Percentiles rank a stretch among this genome's conserved stretches.
phyloP scores from a whole-genome alignment of 2,888 invertebrate species.

The Eurytoma adleriae region DNA sequence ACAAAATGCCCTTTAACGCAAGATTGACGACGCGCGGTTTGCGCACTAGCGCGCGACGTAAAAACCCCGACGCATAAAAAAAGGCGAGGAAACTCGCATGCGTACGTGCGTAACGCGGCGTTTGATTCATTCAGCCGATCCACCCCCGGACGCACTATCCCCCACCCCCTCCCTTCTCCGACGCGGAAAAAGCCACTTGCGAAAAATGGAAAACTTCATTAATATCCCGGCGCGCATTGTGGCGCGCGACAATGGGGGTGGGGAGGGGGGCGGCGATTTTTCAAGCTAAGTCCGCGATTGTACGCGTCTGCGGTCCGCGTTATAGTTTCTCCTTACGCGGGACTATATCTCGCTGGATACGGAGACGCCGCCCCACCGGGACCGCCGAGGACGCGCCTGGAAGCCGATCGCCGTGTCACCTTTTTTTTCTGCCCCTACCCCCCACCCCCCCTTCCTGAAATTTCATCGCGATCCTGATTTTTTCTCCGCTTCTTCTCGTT shows the following conservation, averaged over 20 bases:
- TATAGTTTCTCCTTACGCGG: background rate
- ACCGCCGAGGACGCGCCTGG: no score
- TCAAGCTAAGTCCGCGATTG: constrained; percentile 51
- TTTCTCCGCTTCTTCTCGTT: no score
- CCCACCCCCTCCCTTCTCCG: background rate
- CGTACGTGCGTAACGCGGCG: constrained; percentile 18
- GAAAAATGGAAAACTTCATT: constrained; percentile 46
- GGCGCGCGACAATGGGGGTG: background rate
- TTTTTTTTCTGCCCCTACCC: background rate
- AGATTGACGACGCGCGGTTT: constrained; percentile 26
- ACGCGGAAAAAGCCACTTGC: background rate
- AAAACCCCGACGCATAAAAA: constrained; percentile 42
- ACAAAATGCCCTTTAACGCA: background rate
- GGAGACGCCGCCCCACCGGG: background rate
- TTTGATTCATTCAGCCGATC: constrained; percentile 27
- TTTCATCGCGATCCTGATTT: background rate
- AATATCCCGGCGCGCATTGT: constrained; percentile 25
- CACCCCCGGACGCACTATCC: background rate
- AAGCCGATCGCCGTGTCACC: background rate
- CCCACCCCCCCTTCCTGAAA: background rate
- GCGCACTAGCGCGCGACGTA: constrained; percentile 14
- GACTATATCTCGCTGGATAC: background rate
- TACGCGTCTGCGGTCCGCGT: background rate
- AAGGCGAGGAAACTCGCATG: background rate
- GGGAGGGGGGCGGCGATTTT: constrained; percentile 41